Evolutionary conservation across 2,797 vertebrate species (phyloP), one percentile per base, ranked within the genome.

Genomic region (Propithecus deckenii): DNA sequence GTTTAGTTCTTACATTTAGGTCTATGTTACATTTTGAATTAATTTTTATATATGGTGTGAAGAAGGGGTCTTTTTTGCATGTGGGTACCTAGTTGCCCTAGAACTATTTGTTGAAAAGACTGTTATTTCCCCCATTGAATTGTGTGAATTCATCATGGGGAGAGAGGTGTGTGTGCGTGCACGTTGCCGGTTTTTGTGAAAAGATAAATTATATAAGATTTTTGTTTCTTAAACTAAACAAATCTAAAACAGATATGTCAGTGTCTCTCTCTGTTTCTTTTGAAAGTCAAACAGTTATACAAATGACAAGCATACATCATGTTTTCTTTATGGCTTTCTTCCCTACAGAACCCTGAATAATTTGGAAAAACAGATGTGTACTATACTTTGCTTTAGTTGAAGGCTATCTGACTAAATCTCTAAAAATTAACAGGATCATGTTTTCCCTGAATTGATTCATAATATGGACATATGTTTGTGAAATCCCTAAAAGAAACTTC

Each of bases 391-490:
- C 32, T 88, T 96, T 91, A 74, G 23, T 72, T 79, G 57, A 89
- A 94, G 28, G 15, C 20, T 92, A 72, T 72, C 67, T 94, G 55
- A 90, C 80, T 59, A 93, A 80, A 95, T 79, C 12, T 80, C 61
- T 50, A 59, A 96, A 92, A 76, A 75, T 75, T 52, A 95, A 83
- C n/a, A 84, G 23, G 50, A 84, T 72, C 32, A 63, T 41, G 28
- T 63, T 69, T 55, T 91, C 57, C 43, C n/a, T 75, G 48, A 86
- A 69, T 30, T 81, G 32, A 84, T 87, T 84, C 89, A 57, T 63
- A 69, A 87, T 7, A 75, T 0, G 5, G 22, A 52, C 63, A 13
- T 25, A 38, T 81, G 46, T 75, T 71, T 90, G 38, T 88, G 61
- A 88, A 94, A 65, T 59, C 35, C 38, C 23, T 2, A 67, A 85